A percentile compares a stretch with the other conserved stretches of the same genome.
These are phyloP conservation scores for Manis pentadactyla DNA, from an alignment of 2,797 vertebrate genomes.

Conservation along the genomic window DNA sequence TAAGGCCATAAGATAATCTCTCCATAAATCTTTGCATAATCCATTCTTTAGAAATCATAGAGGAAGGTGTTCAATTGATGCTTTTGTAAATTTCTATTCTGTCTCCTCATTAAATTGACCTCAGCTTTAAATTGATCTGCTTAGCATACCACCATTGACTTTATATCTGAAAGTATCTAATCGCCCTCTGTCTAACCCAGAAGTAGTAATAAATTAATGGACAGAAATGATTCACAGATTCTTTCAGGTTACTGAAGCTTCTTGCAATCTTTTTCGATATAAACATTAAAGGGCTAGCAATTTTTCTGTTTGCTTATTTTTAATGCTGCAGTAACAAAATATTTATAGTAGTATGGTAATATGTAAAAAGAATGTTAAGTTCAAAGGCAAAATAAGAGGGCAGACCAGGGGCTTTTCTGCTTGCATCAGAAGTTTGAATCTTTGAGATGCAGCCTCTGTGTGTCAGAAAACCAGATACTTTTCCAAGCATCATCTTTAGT, in stretches of 20 bases:
- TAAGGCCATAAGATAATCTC: neutral
- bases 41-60: slow-evolving; percentile 43
- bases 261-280: neutral
- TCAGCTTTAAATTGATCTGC: slow-evolving; percentile 59
- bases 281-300: neutral
- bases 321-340: neutral
- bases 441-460: neutral
- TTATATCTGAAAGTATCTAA: slow-evolving; percentile 46
- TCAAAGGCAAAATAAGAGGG: neutral
- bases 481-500: neutral
- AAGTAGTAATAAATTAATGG: slow-evolving; percentile 47
- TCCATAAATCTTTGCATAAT: slow-evolving; percentile 31
- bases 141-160: slow-evolving; percentile 44
- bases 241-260: slow-evolving; percentile 32
- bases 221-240: slow-evolving; percentile 25
- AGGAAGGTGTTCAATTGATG: slow-evolving; percentile 39
- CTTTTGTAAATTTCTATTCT: slow-evolving; percentile 55
- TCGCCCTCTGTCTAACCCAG: slow-evolving; percentile 15
- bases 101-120: slow-evolving; percentile 54
- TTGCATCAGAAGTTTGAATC: neutral
- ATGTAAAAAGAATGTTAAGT: neutral
- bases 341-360: neutral
- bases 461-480: neutral
- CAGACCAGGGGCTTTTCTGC: neutral
- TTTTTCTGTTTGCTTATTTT: neutral